phyloP scores from a whole-genome alignment of 2,888 invertebrate genomes.

The Apoderus coryli region DNA sequence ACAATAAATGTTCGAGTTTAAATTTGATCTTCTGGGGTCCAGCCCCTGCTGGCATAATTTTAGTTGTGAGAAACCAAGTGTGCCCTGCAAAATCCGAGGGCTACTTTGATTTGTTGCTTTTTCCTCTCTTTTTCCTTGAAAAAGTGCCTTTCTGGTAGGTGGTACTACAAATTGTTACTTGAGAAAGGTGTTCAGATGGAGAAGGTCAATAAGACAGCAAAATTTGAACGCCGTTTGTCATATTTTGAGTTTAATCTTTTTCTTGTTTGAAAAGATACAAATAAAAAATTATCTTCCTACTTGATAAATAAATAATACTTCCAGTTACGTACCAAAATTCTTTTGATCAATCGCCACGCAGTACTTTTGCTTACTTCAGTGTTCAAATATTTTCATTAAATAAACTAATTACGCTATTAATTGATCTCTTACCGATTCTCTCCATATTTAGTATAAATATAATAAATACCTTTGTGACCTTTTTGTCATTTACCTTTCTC shows the following conservation, averaged over 20 bases:
- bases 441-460: too few species aligned
- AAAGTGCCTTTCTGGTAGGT: conserved; percentile 2
- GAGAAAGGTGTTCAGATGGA: not conserved
- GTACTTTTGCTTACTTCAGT: conserved; percentile 1
- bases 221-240: conserved; percentile 2
- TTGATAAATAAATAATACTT: not conserved
- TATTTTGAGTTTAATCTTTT: conserved; percentile 1
- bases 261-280: conserved; percentile 1
- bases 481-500: too few species aligned
- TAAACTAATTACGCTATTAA: conserved; percentile 3
- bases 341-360: conserved; percentile 3
- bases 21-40: too few species aligned
- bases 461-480: too few species aligned
- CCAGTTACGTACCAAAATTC: not conserved
- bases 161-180: conserved; percentile 1
- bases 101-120: conserved; percentile 2
- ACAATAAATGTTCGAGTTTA: too few species aligned
- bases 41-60: too few species aligned
- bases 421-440: conserved; percentile 2
- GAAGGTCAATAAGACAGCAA: conserved; percentile 3
- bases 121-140: too few species aligned
- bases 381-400: not conserved
- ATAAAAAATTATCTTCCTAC: conserved; percentile 1
- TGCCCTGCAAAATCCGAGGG: conserved; percentile 1
- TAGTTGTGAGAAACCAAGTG: too few species aligned